phyloP scores from a whole-genome alignment of 2,888 invertebrate species.

The Papilio elwesi region DNA sequence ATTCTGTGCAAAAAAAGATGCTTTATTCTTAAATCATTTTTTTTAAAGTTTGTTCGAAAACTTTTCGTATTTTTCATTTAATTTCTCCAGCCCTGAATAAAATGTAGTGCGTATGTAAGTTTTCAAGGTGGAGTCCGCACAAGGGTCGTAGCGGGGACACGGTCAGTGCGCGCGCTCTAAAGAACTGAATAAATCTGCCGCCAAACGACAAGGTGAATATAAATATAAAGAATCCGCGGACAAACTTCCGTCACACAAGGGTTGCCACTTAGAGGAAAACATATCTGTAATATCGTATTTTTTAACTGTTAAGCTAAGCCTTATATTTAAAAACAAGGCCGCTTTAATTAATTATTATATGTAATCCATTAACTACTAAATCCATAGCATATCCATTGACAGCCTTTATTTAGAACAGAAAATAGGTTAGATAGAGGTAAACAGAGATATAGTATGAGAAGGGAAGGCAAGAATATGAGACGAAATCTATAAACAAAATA shows the following conservation, averaged over 20 bases:
- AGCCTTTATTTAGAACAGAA: no score
- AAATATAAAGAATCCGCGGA: constrained; percentile 83
- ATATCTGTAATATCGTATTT: background rate
- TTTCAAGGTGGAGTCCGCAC: constrained; percentile 54
- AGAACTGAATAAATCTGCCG: constrained; percentile 83
- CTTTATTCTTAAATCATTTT: no score
- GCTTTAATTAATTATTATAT: no score
- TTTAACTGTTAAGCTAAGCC: background rate
- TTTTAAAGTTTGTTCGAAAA: no score
- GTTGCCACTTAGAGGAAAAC: constrained; percentile 52
- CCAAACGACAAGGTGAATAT: constrained; percentile 82
- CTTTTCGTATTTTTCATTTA: background rate
- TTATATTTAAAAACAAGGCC: background rate
- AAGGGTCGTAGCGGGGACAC: constrained; percentile 64
- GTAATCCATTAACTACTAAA: no score
- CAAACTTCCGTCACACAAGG: constrained; percentile 76
- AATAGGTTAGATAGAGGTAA: no score
- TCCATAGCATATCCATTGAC: no score
- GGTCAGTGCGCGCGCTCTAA: constrained; percentile 81
- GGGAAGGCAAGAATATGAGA: no score
- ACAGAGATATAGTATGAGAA: no score
- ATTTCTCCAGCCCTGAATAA: constrained; percentile 13
- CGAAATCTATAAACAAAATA: no score
- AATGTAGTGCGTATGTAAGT: constrained; percentile 52
- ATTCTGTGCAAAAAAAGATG: no score